A percentile compares a stretch with the other conserved stretches of the same genome.
phyloP scores from a whole-genome alignment of 2,888 invertebrate species.

The Trissolcus japonicus region DNA sequence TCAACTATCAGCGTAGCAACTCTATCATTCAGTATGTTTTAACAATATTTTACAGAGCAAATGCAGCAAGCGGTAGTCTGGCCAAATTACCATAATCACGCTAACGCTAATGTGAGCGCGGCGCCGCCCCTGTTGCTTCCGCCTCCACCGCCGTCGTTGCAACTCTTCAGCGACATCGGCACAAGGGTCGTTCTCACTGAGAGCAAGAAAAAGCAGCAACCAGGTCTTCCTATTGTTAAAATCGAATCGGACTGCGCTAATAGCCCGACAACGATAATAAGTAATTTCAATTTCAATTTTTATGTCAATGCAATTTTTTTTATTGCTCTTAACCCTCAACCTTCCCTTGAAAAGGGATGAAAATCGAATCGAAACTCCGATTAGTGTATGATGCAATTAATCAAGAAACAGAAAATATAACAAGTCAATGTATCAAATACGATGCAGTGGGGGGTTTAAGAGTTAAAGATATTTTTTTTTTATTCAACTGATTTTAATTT shows the following conservation, averaged over 20 bases:
- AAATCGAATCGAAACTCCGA: too few species aligned
- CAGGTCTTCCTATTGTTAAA: conserved; percentile 81
- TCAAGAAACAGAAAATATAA: too few species aligned
- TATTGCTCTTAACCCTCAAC: too few species aligned
- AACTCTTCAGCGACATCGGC: conserved; percentile 79
- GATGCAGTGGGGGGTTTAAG: too few species aligned
- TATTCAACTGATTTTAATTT: background rate
- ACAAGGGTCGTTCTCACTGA: conserved; percentile 82
- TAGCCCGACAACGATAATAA: conserved; percentile 71
- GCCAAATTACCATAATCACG: conserved; percentile 81
- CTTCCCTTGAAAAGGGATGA: too few species aligned
- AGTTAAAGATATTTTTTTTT: background rate
- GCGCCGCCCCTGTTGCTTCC: conserved; percentile 76
- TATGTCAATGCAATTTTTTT: too few species aligned
- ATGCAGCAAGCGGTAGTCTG: conserved; percentile 86
- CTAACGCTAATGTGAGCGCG: conserved; percentile 75
- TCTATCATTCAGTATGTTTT: conserved; percentile 21
- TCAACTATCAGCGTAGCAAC: background rate
- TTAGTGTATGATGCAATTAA: too few species aligned
- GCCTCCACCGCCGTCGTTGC: conserved; percentile 82
- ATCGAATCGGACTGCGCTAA: conserved; percentile 81
- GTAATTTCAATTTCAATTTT: conserved; percentile 52
- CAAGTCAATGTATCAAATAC: too few species aligned
- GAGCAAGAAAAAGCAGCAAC: conserved; percentile 79
- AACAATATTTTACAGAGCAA: conserved; percentile 77